Conservation (phyloP, 2,888 invertebrate genomes). For the Polylopha cassiicola region DNA sequence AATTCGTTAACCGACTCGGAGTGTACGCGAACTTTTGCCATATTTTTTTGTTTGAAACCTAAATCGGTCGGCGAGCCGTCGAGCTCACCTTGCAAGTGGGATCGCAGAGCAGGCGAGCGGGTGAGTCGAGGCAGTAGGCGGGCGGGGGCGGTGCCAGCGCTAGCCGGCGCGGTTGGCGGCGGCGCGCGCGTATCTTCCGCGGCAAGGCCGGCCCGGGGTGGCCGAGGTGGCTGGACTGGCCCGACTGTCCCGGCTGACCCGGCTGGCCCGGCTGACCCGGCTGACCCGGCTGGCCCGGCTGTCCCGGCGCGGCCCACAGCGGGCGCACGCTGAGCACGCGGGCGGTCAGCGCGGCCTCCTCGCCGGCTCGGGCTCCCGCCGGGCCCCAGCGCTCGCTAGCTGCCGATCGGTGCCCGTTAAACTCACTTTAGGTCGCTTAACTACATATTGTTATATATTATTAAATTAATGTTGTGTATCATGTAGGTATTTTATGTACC, state of each 20-base stretch:
- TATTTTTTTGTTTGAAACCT: too few relatives aligned
- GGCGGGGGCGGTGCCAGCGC: slow-evolving; percentile 52
- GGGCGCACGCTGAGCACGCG: slow-evolving; percentile 47
- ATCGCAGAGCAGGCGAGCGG: slow-evolving; percentile 61
- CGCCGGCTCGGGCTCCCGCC: slow-evolving; percentile 49
- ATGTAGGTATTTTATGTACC: too few relatives aligned
- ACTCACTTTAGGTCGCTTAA: too few relatives aligned
- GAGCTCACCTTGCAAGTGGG: slow-evolving; percentile 60
- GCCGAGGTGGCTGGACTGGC: slow-evolving; percentile 30
- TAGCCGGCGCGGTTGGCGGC: slow-evolving; percentile 56
- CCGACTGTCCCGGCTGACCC: slow-evolving; percentile 30
- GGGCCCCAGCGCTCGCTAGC: slow-evolving; percentile 74
- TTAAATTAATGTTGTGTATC: too few relatives aligned
- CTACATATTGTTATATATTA: too few relatives aligned
- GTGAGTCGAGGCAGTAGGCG: slow-evolving; percentile 54
- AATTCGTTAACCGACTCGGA: too few relatives aligned
- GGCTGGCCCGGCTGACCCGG: slow-evolving; percentile 51
- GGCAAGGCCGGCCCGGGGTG: slow-evolving; percentile 49
- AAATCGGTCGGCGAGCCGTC: neutral
- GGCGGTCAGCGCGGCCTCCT: slow-evolving; percentile 54
- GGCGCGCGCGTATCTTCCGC: slow-evolving; percentile 60
- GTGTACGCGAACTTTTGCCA: too few relatives aligned
- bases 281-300: slow-evolving; percentile 43
- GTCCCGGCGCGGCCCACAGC: slow-evolving; percentile 42
- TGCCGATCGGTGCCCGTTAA: slow-evolving; percentile 71